These are phyloP conservation scores for Agrochola circellaris DNA, from an alignment of 2,888 invertebrate species.

Conservation along the genomic window DNA sequence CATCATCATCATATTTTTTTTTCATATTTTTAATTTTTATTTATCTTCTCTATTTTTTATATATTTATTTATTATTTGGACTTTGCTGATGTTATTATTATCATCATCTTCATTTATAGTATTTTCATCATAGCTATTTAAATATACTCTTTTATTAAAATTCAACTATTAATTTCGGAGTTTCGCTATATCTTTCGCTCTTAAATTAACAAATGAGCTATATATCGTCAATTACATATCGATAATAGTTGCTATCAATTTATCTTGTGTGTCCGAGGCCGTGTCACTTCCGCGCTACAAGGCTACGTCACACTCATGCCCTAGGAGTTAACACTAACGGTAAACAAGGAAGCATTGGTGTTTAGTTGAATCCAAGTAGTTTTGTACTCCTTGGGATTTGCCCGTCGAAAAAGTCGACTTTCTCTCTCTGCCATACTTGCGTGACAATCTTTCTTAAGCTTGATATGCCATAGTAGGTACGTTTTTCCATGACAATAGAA, in stretches of 20 bases:
- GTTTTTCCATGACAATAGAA: not conserved
- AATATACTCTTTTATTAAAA: not conserved
- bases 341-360: conserved; percentile 43
- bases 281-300: conserved; percentile 47
- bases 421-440: not conserved
- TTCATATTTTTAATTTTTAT: too few relatives aligned
- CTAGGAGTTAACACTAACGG: conserved; percentile 20
- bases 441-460: not conserved
- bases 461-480: not conserved
- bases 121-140: not conserved
- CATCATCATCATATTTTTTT: too few relatives aligned
- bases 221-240: conserved; percentile 40
- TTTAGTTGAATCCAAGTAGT: not conserved
- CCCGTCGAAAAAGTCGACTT: not conserved
- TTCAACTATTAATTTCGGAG: not conserved
- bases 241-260: conserved; percentile 59
- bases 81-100: not conserved
- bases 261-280: conserved; percentile 53
- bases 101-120: not conserved
- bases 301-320: conserved; percentile 32
- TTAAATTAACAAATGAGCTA: not conserved
- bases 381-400: not conserved
- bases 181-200: not conserved
- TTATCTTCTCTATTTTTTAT: too few relatives aligned
- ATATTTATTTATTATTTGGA: too few relatives aligned